Percentiles rank a stretch among this genome's conserved stretches.
phyloP scores from a whole-genome alignment of 2,797 vertebrate species.

The Zenarchopterus dispar region DNA sequence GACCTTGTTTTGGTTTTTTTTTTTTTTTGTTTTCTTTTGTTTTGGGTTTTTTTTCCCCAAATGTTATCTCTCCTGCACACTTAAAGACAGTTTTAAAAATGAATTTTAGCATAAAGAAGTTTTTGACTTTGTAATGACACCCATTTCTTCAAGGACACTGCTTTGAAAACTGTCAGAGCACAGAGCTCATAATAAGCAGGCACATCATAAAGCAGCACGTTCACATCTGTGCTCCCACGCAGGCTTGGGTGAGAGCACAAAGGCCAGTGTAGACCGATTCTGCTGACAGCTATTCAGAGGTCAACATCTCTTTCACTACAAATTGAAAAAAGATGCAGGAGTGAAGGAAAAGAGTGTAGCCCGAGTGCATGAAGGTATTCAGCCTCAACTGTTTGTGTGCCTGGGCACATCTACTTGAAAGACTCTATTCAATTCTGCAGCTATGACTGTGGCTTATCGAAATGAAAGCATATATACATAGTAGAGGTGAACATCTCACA shows the following conservation, averaged over 20 bases:
- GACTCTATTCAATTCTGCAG: slow-evolving; percentile 28
- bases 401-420: slow-evolving; percentile 12
- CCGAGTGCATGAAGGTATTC: slow-evolving; percentile 10
- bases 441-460: slow-evolving; percentile 44
- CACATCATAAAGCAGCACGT: slow-evolving; percentile 29
- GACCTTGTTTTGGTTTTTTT: too few species aligned
- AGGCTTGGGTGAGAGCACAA: slow-evolving; percentile 36
- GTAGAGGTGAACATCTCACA: slow-evolving; percentile 18
- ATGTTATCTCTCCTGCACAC: not conserved
- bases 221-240: slow-evolving; percentile 18
- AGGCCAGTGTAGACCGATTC: slow-evolving; percentile 49
- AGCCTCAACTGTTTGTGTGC: not conserved
- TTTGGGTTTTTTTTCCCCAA: not conserved
- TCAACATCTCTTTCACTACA: slow-evolving; percentile 53
- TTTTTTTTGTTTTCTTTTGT: too few species aligned
- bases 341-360: slow-evolving; percentile 5
- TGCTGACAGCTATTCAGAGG: slow-evolving; percentile 54
- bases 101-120: not conserved
- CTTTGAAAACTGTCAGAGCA: slow-evolving; percentile 26
- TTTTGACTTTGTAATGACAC: slow-evolving; percentile 28
- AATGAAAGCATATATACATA: slow-evolving; percentile 19
- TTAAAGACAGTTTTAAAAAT: not conserved
- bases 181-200: slow-evolving; percentile 34
- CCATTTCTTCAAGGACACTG: slow-evolving; percentile 25
- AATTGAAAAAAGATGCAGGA: slow-evolving; percentile 19